Evolutionary conservation across 2,113 vertebrate species (phyloP).

Genomic region (Pantherophis guttatus): DNA sequence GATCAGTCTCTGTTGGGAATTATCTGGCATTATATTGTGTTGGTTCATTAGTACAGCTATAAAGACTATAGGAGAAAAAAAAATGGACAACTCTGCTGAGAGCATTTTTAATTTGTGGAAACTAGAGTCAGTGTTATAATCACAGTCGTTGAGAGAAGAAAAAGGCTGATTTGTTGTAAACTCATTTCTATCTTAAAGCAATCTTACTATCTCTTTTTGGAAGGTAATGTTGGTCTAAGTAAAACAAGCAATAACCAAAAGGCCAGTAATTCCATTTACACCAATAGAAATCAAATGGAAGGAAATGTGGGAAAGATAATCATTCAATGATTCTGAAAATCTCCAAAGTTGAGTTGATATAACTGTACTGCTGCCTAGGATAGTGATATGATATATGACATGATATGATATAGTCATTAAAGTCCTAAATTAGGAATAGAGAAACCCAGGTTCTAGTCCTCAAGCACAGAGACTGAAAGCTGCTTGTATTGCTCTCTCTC

Average conservation of each 20-base stretch:
- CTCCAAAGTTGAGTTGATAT: not conserved
- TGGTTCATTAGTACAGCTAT: conserved; percentile 56
- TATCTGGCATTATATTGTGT: conserved; percentile 53
- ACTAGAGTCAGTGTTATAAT: conserved; percentile 42
- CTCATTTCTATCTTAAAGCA: conserved; percentile 19
- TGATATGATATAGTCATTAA: not conserved
- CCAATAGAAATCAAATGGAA: fast-evolving
- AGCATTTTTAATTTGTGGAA: conserved; percentile 60
- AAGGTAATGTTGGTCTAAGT: not conserved
- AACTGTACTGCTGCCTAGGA: not conserved
- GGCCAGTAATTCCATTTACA: not conserved
- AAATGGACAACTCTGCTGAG: conserved; percentile 55
- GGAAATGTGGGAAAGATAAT: not conserved
- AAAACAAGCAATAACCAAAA: not conserved
- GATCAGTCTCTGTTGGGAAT: conserved; percentile 55
- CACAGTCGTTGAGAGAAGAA: conserved; percentile 19
- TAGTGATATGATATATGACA: not conserved
- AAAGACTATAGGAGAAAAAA: conserved; percentile 29
- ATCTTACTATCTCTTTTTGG: conserved; percentile 8
- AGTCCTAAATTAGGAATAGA: not conserved
- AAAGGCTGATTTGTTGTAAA: not conserved
- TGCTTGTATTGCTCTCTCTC: not conserved
- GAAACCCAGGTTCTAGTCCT: not conserved
- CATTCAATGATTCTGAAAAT: fast-evolving
- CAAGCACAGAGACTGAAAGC: not conserved